These are phyloP conservation scores for Bombylius major DNA, from an alignment of 2,888 invertebrate species.

Conservation along the genomic window DNA sequence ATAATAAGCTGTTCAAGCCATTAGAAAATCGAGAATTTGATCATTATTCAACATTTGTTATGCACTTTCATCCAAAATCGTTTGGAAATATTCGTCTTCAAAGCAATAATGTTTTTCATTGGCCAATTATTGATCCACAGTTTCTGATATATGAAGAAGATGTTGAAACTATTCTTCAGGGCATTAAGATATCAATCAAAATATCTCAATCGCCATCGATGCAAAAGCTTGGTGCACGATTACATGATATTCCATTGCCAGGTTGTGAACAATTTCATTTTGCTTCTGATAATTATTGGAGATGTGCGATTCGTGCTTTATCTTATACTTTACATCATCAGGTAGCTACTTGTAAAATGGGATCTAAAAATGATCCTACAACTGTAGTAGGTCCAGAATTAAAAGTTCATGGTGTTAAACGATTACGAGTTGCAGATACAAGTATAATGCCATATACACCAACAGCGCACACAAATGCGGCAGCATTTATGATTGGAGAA, in stretches of 20 bases:
- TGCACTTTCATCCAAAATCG: constrained; percentile 61
- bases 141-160: constrained; percentile 58
- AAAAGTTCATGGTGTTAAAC: constrained; percentile 44
- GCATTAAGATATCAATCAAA: constrained; percentile 46
- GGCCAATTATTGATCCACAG: constrained; percentile 68
- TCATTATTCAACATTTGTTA: constrained; percentile 47
- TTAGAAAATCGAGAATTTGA: constrained; percentile 40
- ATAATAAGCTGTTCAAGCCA: constrained; percentile 42
- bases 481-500: constrained; percentile 54
- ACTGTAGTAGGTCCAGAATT: constrained; percentile 50
- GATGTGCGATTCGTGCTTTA: constrained; percentile 46
- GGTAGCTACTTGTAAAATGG: constrained; percentile 56
- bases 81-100: constrained; percentile 50
- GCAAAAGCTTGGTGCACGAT: constrained; percentile 41
- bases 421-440: constrained; percentile 49
- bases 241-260: constrained; percentile 40
- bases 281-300: constrained; percentile 53
- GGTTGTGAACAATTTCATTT: constrained; percentile 39
- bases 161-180: constrained; percentile 45
- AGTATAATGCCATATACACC: constrained; percentile 49
- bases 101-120: constrained; percentile 58
- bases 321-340: constrained; percentile 49
- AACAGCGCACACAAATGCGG: constrained; percentile 51
- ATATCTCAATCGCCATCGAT: constrained; percentile 44
- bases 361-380: constrained; percentile 42